Evolutionary conservation across 2,888 invertebrate genomes (phyloP).

Genomic region (Drosophila formosana): DNA sequence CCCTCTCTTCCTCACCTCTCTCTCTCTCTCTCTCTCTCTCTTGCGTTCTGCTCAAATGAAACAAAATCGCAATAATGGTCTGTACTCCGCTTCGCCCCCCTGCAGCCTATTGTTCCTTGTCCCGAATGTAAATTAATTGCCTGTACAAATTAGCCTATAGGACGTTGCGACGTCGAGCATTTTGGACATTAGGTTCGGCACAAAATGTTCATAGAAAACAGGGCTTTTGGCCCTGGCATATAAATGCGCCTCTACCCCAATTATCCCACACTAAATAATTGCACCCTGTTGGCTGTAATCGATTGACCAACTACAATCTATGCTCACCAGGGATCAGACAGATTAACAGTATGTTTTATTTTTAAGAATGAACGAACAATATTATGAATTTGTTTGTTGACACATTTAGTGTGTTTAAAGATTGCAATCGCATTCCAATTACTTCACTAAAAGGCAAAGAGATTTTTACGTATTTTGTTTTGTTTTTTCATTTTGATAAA

Average conservation of each 20-base stretch:
- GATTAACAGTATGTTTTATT: not conserved
- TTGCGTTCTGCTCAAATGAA: conserved; percentile 42
- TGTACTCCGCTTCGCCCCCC: not conserved
- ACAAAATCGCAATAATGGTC: conserved; percentile 69
- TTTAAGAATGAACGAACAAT: not conserved
- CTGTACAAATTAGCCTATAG: conserved; percentile 73
- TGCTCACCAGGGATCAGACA: conserved; percentile 5
- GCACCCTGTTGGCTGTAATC: conserved; percentile 17
- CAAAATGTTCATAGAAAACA: conserved; percentile 41
- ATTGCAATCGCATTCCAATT: not conserved
- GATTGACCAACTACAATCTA: conserved; percentile 10
- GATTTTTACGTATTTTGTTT: no score
- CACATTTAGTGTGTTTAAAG: not conserved
- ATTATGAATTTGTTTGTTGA: not conserved
- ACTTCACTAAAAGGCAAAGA: not conserved
- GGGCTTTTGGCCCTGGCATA: conserved; percentile 9
- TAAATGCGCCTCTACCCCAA: conserved; percentile 17
- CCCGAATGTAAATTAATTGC: conserved; percentile 75
- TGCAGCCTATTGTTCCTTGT: conserved; percentile 9
- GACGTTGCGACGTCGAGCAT: conserved; percentile 34
- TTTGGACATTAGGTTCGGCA: conserved; percentile 53
- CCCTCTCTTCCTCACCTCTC: not conserved
- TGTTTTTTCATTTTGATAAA: no score
- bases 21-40: not conserved
- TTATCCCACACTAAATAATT: conserved; percentile 11